A percentile compares a stretch with the other conserved stretches of the same genome.
Evolutionary conservation across 2,888 invertebrate genomes (phyloP).

Genomic region (Eledone cirrhosa): DNA sequence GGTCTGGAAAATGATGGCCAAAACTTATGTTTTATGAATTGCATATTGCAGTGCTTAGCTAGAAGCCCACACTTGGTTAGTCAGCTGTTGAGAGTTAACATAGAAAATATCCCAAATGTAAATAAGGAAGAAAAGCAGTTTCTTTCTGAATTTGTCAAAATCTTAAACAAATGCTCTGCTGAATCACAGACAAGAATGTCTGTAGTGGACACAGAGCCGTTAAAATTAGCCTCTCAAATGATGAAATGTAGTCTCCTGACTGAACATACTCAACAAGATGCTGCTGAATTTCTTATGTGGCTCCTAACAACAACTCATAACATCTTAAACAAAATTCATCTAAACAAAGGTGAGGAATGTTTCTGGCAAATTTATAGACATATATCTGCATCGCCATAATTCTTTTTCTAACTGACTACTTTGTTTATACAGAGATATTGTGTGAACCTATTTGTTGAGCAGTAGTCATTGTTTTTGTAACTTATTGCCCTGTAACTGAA

Average conservation of each 20-base stretch:
- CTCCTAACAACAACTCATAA: constrained; percentile 54
- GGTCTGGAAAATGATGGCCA: constrained; percentile 60
- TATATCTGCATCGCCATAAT: no score
- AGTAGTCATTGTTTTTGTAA: no score
- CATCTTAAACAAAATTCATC: constrained; percentile 53
- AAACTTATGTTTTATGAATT: constrained; percentile 63
- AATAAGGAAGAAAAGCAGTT: constrained; percentile 46
- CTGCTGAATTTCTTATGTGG: constrained; percentile 64
- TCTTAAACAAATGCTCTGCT: neutral
- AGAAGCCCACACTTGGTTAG: constrained; percentile 54
- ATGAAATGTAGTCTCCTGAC: constrained; percentile 18
- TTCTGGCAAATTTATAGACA: neutral
- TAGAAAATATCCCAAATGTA: constrained; percentile 48
- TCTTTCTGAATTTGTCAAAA: constrained; percentile 21
- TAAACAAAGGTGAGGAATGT: constrained; percentile 38
- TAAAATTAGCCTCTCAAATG: constrained; percentile 10
- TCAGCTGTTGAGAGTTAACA: constrained; percentile 41
- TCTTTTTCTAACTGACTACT: no score
- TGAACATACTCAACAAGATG: constrained; percentile 57
- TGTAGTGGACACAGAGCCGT: constrained; percentile 21
- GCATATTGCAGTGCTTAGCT: constrained; percentile 61
- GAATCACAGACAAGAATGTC: constrained; percentile 4
- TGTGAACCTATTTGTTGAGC: no score
- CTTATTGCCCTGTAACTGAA: no score
- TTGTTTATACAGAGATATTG: no score